Evolutionary conservation across 2,797 vertebrate species (phyloP).

Genomic region (Lemur catta): DNA sequence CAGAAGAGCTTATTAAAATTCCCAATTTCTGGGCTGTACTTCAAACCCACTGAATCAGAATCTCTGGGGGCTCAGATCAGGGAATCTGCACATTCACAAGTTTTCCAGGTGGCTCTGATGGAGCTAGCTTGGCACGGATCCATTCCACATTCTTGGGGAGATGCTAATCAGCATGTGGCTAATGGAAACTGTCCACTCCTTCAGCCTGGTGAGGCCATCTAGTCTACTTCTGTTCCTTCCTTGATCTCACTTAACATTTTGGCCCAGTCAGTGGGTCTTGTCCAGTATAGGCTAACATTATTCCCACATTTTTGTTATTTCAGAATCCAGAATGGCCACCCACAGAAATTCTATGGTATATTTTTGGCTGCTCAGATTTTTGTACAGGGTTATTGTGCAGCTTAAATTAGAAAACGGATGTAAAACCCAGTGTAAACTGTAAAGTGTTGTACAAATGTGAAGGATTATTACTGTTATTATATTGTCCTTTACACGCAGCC

Average conservation of each 20-base stretch:
- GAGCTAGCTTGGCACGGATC: neutral
- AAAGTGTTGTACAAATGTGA: conserved; percentile 34
- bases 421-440: conserved; percentile 52
- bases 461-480: conserved; percentile 69
- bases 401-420: conserved; percentile 61
- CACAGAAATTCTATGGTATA: conserved; percentile 48
- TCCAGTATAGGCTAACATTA: neutral
- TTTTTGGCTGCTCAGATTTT: conserved; percentile 61
- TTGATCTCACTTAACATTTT: neutral
- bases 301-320: conserved; percentile 33
- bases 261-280: neutral
- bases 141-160: neutral
- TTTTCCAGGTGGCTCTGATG: neutral
- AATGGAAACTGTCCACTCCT: neutral
- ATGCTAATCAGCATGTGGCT: neutral
- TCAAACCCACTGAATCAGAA: neutral
- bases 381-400: conserved; percentile 30
- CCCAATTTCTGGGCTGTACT: neutral
- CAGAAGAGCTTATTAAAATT: neutral
- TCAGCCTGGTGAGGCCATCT: neutral
- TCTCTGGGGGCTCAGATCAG: neutral
- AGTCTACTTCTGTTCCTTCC: neutral
- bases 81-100: neutral
- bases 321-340: conserved; percentile 43
- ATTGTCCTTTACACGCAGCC: conserved; percentile 36